These are phyloP conservation scores for Pygoscelis antarcticus DNA, from an alignment of 2,113 vertebrate genomes.

Conservation along the genomic window DNA sequence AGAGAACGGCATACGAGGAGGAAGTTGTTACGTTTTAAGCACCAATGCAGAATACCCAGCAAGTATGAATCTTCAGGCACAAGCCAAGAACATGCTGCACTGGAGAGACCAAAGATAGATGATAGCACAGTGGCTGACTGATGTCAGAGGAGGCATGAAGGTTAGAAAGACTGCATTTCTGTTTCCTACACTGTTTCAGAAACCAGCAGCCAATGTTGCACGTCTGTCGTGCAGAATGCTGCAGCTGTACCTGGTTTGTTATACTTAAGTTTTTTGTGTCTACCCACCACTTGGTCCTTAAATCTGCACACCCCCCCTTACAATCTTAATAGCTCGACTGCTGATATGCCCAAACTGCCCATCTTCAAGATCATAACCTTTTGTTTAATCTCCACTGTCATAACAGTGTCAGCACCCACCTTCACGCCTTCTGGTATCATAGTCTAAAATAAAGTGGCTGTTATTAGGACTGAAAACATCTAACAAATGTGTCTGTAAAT, in stretches of 20 bases:
- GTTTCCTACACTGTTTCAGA: neutral
- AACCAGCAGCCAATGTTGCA: neutral
- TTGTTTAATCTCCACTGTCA: neutral
- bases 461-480: neutral
- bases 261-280: neutral
- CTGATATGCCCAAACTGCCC: neutral
- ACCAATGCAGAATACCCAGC: neutral
- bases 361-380: neutral
- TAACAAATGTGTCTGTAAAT: neutral
- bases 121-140: neutral
- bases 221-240: neutral
- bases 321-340: neutral
- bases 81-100: neutral
- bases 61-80: neutral
- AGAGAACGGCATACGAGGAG: neutral
- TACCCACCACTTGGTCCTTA: neutral
- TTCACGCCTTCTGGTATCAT: neutral
- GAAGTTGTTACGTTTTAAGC: neutral
- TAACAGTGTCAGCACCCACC: neutral
- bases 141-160: neutral
- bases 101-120: neutral
- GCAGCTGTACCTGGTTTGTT: neutral
- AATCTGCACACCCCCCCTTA: neutral
- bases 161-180: neutral
- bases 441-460: neutral